Evolutionary conservation across 1,140 invertebrate species (phyloP), one percentile per base, ranked within the genome.

Genomic region (Hycleus cichorii): DNA sequence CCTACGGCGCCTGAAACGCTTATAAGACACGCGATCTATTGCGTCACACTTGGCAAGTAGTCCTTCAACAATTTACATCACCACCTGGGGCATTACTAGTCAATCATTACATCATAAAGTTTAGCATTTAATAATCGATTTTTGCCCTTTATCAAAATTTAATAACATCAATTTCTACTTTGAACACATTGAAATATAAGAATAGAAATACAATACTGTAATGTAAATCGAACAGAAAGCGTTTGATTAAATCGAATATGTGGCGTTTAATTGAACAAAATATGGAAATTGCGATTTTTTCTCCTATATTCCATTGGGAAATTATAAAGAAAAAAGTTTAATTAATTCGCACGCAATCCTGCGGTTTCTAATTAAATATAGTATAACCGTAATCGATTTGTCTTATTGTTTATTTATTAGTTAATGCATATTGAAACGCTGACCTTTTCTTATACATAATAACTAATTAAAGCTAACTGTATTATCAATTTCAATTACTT

Each of bases 11-110:
- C 67, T 65, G 40, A 57, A 67, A 65, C 61, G 52, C 47, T 62
- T 58, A 24, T 39, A 24, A 45, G 9, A 58, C 68, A 69, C 65
- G 68, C 68, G 58, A 69, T 54, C 68, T 45, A 61, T 69, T 68
- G 59, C 68, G 68, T 69, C 68, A 69, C 54, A 49, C 32, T n/a
- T 32, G 7, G 7, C 32, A 32, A 32, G 4, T 32, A 32, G 32
- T 32, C 32, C 32, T 10, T 18, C 12, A 18, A 10, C 3, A 26
- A 12, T 18, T 46, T 24, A 46, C 18, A 46, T 46, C 26, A 46
- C 18, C 44, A 46, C 8, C 44, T 24, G 8, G 44, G 0, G 12
- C 12, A 10, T 46, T 18, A 24, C 44, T 18, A 12, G 12, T 8
- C 12, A 46, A 46, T 3, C 26, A 8, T 26, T 18, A 24, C 44